Evolutionary conservation across 2,113 vertebrate genomes (phyloP), one percentile per base, ranked within the genome.

Genomic region (Grus americana): DNA sequence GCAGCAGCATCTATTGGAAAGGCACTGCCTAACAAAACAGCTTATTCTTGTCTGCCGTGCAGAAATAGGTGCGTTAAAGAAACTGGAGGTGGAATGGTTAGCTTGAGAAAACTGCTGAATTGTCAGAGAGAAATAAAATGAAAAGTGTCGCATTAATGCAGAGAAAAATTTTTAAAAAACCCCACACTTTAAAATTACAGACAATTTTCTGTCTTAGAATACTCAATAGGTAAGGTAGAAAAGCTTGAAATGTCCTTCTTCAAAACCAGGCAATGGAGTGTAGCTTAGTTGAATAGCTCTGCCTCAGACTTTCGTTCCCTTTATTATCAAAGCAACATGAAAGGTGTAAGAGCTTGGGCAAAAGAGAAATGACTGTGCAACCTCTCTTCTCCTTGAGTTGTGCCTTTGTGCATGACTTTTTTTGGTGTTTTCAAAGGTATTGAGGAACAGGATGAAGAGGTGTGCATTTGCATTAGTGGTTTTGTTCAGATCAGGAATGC

Each of bases 231-330:
- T 67, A 72, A 89, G 42, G 36, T 71, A 59, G 50, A 89, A 92
- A 80, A 83, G 65, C 72, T 50, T 73, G 76, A 78, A 46, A 72
- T 63, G 6, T 81, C 68, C 91, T 84, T 93, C 38, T 89, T 89
- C 71, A 67, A 61, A 95, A 27, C 20, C 36, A 84, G 68, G 83
- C 68, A 92, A 66, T 52, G 57, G 80, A 71, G 30, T 84, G 57
- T 24, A 58, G 83, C 86, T 91, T 81, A 78, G 55, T 1, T 92
- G 86, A 96, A 93, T 84, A 89, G 73, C 73, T 95, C 61, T 91
- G 52, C 44, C 76, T 91, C 73, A 92, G 93, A 93, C 73, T 92
- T 91, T 75, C 2, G 0, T 86, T 81, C 47, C 57, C 52, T 89
- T 81, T 92, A 24, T 91, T 67, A 91, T 63, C 76, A 89, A 71